Evolutionary conservation across 2,797 vertebrate species (phyloP), one percentile per base, ranked within the genome.

Genomic region (Columba guinea): DNA sequence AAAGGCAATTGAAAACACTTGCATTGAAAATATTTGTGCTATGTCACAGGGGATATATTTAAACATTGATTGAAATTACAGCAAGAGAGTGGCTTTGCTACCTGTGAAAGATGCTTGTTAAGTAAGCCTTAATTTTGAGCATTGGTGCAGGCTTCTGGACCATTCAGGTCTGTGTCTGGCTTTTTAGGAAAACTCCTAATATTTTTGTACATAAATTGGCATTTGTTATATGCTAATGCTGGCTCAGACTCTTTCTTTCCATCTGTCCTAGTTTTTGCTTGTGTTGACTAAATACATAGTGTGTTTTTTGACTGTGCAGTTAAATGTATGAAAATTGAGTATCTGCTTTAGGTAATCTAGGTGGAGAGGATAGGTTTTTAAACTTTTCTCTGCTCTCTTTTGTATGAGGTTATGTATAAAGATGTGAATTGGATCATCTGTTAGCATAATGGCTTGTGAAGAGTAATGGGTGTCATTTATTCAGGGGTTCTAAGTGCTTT

Each of bases 131-230:
- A 5, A 46, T 62, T 85, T 27, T 53, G 35, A 59, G 48, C 51
- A 30, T 14, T 24, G 46, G 3, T 73, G 3, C 21, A 27, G 12
- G 16, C 63, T 65, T 63, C 21, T 73, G 59, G 59, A 53, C 59
- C 7, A 2, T 46, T 75, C 70, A 73, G 20, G 34, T 74, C 68
- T 90, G 53, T 64, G 41, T 76, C 75, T 87, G 58, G 60, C 46
- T 89, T 35, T 87, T 90, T 85, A 74, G 86, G 80, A 94, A 80
- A 90, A 62, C 35, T 83, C 53, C 59, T 94, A 41, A 87, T 94
- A 28, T 73, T 77, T 92, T 87, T 91, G 67, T 80, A 71, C 55
- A 62, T 46, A 68, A 76, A 63, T 35, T 93, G 82, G 60, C 82
- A 79, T 86, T 79, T 0, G 3, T 79, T 70, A 20, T 27, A n/a